phyloP scores from a whole-genome alignment of 1,140 invertebrate genomes.

The Zaprionus ornatus region DNA sequence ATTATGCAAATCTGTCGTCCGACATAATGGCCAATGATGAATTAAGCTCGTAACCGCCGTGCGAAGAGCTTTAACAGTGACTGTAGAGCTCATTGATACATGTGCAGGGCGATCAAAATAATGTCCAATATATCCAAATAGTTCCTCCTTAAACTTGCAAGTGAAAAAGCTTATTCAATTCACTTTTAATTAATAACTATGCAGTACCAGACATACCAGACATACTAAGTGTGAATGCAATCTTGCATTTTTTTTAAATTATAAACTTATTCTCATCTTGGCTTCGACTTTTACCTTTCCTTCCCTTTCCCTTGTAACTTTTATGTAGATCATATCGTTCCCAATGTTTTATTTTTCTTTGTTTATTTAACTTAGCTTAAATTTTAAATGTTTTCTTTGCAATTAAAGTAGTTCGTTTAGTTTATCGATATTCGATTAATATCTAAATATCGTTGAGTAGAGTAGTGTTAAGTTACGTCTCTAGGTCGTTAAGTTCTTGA shows the following conservation, averaged over 20 bases:
- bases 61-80: background rate
- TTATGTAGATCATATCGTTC: background rate
- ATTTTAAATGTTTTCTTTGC: background rate
- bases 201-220: background rate
- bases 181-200: background rate
- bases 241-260: background rate
- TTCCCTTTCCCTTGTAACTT: background rate
- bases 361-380: background rate
- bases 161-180: background rate
- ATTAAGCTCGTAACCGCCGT: conserved; percentile 39
- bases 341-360: background rate
- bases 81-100: background rate
- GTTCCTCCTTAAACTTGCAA: background rate
- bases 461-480: background rate
- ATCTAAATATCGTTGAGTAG: background rate
- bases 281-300: accelerated
- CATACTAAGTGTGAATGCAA: background rate
- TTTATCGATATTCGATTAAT: background rate
- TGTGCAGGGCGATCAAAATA: background rate
- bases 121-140: background rate
- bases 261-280: background rate
- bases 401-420: background rate
- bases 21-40: conserved; percentile 61
- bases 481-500: background rate
- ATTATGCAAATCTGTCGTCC: conserved; percentile 78